Evolutionary conservation across 1,140 invertebrate species (phyloP), one percentile per base, ranked within the genome.

Genomic region (Nymphalis io): DNA sequence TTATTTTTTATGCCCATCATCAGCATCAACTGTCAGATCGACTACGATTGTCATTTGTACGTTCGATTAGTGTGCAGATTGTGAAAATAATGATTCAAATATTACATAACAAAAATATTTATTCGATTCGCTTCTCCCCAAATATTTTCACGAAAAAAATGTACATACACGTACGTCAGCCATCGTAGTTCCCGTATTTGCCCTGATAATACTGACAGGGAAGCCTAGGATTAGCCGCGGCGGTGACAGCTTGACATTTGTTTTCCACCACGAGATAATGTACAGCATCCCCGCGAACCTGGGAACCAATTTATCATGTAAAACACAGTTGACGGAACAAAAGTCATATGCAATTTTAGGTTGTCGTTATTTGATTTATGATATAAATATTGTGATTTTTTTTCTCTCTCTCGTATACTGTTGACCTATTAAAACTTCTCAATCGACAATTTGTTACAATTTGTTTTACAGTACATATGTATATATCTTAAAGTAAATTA

Each of bases 171-270:
- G 23, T 18, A 53, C 33, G 48, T 21, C 62, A 59, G 15, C 23
- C 23, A 58, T 13, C 58, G 51, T 62, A 46, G 73, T 74, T 51
- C 69, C 59, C 72, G 60, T 74, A 75, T 79, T 79, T 72, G 55
- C 65, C 65, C 60, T 61, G 74, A 75, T 84, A 81, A 81, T 75
- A 68, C 78, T 79, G 76, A 76, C 79, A 80, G 74, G 58, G 71
- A 81, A 75, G 74, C 79, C 65, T 61, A 44, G 74, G 85, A 85
- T 85, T 83, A 84, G 75, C 78, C 73, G 44, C 64, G 51, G 68
- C 69, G 76, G 40, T 78, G 81, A 84, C 82, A 79, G 69, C 51
- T 27, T 66, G 76, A 79, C 75, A 82, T 85, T 76, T 82, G 79
- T 80, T 84, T 81, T 69, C 60, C 70, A 71, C 69, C 73, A 46